Evolutionary conservation across 1,140 invertebrate species (phyloP), one percentile per base, ranked within the genome.

Genomic region (Amphibalanus amphitrite): DNA sequence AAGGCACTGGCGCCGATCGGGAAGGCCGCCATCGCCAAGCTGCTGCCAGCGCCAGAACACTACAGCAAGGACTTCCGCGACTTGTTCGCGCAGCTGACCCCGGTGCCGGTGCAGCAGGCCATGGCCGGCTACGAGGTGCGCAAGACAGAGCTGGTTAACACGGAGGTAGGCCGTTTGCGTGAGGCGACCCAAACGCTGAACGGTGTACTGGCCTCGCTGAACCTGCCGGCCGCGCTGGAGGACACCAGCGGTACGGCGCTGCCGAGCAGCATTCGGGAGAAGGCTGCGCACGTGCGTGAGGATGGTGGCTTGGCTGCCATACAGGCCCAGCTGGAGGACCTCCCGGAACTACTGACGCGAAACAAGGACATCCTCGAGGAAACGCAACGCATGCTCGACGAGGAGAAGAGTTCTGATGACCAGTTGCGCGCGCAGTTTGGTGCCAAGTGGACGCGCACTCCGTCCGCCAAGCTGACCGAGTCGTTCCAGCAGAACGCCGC

Each of bases 361-460:
- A 99, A 99, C 81, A 88, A 88, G 72, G 96, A 99, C 81, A 97
- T 99, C 74, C 83, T 99, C 0, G 89, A 95, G 79, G 96, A 98
- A 85, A 86, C 90, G 67, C 89, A 94, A 73, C 84, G 90, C 75
- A 85, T 96, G 84, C 80, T 99, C 69, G 87, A 88, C 76, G 94
- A 98, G 79, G 97, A 99, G 82, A 87, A 90, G 74, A 85, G 89
- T 72, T 92, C 93, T 0, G 97, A 99, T 79, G 86, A 89, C 76
- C 88, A 93, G 77, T 82, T 98, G 69, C 84, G 90, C 74, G 81
- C 84, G 69, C 95, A 98, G 82, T 97, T 98, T 78, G 93, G 92
- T 77, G 88, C 74, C 38, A 77, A 87, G 74, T 99, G 97, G 97
- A 89, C 86, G 0, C 85, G 97, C 77, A 93, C 92, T 33, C 83